These are phyloP conservation scores for Chrysolina haemoptera DNA, from an alignment of 2,888 invertebrate genomes.

Conservation along the genomic window DNA sequence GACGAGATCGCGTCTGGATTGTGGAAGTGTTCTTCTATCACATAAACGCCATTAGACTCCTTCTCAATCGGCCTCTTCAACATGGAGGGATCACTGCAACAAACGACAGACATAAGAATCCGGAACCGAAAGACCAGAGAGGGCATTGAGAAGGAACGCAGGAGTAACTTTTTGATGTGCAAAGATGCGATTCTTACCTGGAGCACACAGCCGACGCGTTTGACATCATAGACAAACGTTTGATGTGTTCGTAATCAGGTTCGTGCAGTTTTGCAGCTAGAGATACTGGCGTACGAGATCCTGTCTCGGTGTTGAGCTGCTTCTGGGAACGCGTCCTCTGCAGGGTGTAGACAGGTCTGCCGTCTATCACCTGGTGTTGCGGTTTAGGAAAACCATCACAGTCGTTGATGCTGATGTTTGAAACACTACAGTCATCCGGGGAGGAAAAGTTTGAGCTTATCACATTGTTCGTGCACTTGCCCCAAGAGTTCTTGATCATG, in stretches of 20 bases:
- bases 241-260: slow-evolving; percentile 71
- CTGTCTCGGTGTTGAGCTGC: slow-evolving; percentile 87
- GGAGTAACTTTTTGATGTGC: not conserved
- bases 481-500: slow-evolving; percentile 92
- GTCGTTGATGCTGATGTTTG: slow-evolving; percentile 70
- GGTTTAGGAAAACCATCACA: slow-evolving; percentile 72
- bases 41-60: slow-evolving; percentile 77
- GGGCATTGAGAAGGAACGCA: not conserved
- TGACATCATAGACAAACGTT: slow-evolving; percentile 70
- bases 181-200: slow-evolving; percentile 60
- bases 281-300: slow-evolving; percentile 72
- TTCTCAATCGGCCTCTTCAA: slow-evolving; percentile 79
- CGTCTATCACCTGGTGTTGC: slow-evolving; percentile 68
- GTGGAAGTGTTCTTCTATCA: slow-evolving; percentile 83
- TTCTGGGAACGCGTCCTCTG: slow-evolving; percentile 82
- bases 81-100: slow-evolving; percentile 79
- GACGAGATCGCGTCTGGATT: slow-evolving; percentile 73
- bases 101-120: slow-evolving; percentile 33
- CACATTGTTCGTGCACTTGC: slow-evolving; percentile 84
- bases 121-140: slow-evolving; percentile 21
- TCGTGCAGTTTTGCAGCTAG: slow-evolving; percentile 70
- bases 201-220: slow-evolving; percentile 67
- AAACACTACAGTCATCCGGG: slow-evolving; percentile 73
- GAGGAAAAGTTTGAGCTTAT: slow-evolving; percentile 72
- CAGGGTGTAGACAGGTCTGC: slow-evolving; percentile 75